Base-by-base conservation (phyloP, 1,140 invertebrate genomes). In the Brachionus angularis region DNA sequence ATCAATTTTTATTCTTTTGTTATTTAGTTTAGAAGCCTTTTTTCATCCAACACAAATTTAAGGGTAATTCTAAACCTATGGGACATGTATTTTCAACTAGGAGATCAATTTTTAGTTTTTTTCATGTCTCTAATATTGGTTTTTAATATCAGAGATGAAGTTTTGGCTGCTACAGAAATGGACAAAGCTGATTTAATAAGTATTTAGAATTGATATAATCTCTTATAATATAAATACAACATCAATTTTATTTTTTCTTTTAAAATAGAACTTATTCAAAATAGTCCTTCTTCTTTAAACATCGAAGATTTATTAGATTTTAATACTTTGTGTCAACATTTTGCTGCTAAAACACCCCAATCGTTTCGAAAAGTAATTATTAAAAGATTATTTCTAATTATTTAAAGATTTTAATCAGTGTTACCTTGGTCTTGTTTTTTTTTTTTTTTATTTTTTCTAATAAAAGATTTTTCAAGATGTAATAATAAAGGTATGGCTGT, bases 21-120 rank as follows among this genome's bases (percentile, higher is more conserved):
- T 25, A 77, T 79, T 73, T 78, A 87, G 86, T 89, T 98, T 76
- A 87, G 88, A 74, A 90, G 90, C 52, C 79, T 98, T 21, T 96
- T 98, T 83, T 88, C 92, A 25, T 87, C 87, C 21, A 87, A 87
- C 25, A 95, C 93, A 80, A 88, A 86, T 75, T 83, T 95, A 53
- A 87, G 89, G 74, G 89, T 94, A 7, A 89, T 91, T 58, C 86
- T 89, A 69, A 87, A 87, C 73, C 91, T 98, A 87, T 98, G 96
- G 96, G 95, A 98, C 84, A 85, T 93, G 33, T 98, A 98, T 79
- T 94, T 98, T 77, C 93, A 96, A 84, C 89, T 92, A 79, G 79
- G 80, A 5, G 95, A 98, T 84, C 91, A 91, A 21, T 98, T 97
- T 83, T 90, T 98, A 73, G 86, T 96, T 74, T 93, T 98, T 79